Evolutionary conservation across 2,113 vertebrate genomes (phyloP), one percentile per base, ranked within the genome.

Genomic region (Pachyramphus minor): DNA sequence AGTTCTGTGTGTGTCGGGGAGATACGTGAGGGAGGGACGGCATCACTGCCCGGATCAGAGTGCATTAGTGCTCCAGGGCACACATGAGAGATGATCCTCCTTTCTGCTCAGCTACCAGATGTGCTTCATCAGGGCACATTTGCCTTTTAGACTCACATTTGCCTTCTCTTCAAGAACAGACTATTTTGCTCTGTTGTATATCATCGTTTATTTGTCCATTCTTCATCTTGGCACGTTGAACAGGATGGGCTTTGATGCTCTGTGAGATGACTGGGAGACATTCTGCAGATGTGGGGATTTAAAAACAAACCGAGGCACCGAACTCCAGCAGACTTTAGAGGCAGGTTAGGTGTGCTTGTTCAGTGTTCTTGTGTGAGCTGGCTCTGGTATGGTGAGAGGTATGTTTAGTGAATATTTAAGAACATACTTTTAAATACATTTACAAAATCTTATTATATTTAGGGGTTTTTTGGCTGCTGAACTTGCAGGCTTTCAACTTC

Each of bases 161-260:
- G 84, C 52, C 47, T 88, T 74, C 56, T 66, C 28, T 25, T 77
- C 63, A 5, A 75, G 55, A 47, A 37, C 75, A 50, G 35, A 45
- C 1, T 52, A 1, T 52, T 84, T 84, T 79, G 93, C 45, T 95
- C 96, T 96, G 92, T 41, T 96, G 64, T 96, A 17, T 64, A 60
- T 96, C 94, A 93, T 81, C 76, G 72, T 92, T 82, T 77, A 75
- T 96, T 89, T 93, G 92, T 53, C 76, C 8, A 0, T 81, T 86
- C 53, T 69, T 93, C 68, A 39, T 92, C 80, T 64, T 92, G 93
- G 66, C 90, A 50, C 64, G 2, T 27, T 31, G 77, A 64, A 45
- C 58, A 28, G 37, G 89, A 49, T 50, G 35, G 49, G 90, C 88
- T 93, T 95, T 96, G 94, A 96, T 95, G 92, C 88, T 89, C 23